Evolutionary conservation across 2,888 invertebrate species (phyloP).

Genomic region (Macrosiphum euphorbiae): DNA sequence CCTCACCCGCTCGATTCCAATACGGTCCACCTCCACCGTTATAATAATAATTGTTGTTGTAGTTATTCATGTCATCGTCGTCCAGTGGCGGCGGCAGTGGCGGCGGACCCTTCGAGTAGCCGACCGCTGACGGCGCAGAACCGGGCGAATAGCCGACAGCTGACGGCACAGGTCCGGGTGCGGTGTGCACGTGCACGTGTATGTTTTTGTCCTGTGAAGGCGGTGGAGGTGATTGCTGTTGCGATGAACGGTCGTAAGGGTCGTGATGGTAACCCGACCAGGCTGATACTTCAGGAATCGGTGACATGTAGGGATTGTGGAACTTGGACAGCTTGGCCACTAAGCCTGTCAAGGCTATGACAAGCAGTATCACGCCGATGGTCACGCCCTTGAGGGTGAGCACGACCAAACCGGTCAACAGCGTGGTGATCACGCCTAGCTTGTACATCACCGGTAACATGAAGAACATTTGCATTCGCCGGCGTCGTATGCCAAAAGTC

Average conservation of each 20-base stretch:
- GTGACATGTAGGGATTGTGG: background rate
- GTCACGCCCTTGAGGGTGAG: slow-evolving; percentile 67
- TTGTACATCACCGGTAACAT: slow-evolving; percentile 68
- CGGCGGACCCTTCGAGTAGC: background rate
- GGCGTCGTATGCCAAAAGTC: slow-evolving; percentile 66
- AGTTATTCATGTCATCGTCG: background rate
- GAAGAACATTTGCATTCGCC: slow-evolving; percentile 65
- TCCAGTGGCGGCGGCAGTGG: background rate
- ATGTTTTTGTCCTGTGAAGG: slow-evolving; percentile 37
- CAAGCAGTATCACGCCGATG: slow-evolving; percentile 67
- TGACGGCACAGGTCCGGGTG: background rate
- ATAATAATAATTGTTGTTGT: slow-evolving; percentile 10
- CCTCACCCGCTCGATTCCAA: background rate
- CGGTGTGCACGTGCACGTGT: slow-evolving; percentile 59
- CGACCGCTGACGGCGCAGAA: background rate
- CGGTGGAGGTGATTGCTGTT: background rate
- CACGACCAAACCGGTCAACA: slow-evolving; percentile 67
- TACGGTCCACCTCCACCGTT: background rate
- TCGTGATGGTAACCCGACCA: slow-evolving; percentile 10
- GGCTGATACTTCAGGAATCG: background rate
- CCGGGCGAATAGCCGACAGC: background rate
- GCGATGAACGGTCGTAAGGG: slow-evolving; percentile 40
- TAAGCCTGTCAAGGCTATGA: slow-evolving; percentile 58
- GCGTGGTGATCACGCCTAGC: slow-evolving; percentile 68
- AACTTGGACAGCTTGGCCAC: slow-evolving; percentile 18